Evolutionary conservation across 1,140 invertebrate species (phyloP), one percentile per base, ranked within the genome.

Genomic region (Drosophila sturtevanti): DNA sequence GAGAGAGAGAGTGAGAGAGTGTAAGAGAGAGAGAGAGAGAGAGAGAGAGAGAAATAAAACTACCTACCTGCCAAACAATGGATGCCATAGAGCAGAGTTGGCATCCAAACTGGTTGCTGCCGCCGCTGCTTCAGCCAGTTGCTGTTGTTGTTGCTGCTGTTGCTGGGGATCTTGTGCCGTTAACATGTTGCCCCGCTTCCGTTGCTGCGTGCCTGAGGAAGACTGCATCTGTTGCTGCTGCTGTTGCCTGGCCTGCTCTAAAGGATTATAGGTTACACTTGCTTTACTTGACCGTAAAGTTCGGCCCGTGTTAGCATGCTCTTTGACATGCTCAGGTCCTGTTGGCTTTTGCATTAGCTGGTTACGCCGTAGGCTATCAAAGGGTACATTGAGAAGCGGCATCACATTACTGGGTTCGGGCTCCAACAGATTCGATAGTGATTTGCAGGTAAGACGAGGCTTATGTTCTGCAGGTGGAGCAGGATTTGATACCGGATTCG

Each of bases 51-150:
- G 41, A 58, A 24, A n/a, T n/a, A n/a, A n/a, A n/a, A n/a, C n/a
- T n/a, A 90, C 91, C 94, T 91, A 95, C 95, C 94, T 95, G 91
- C 94, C 94, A 81, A 95, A 95, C 0, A 95, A 92, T 4, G 95
- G 95, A 93, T 95, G 95, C 95, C 95, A 95, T 16, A 95, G 91
- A 38, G 94, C 93, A 35, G 93, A 93, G 67, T 95, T 93, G 31
- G 92, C 87, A 52, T 94, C 93, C 59, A 92, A 91, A 76, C 31
- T 48, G 12, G 68, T 77, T 9, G 72, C 65, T 22, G 73, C 74
- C 18, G 81, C 81, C 2, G 75, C 82, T 7, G 72, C 74, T 7
- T 76, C 75, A 3, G 72, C 77, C 54, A 68, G 44, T 27, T 69
- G 69, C 4, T 72, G 68, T 21, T 72, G 56, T 44, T 72, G 63